A percentile compares a stretch with the other conserved stretches of the same genome.
phyloP scores from a whole-genome alignment of 2,888 invertebrate species.

The Cryptophagus acutangulus region DNA sequence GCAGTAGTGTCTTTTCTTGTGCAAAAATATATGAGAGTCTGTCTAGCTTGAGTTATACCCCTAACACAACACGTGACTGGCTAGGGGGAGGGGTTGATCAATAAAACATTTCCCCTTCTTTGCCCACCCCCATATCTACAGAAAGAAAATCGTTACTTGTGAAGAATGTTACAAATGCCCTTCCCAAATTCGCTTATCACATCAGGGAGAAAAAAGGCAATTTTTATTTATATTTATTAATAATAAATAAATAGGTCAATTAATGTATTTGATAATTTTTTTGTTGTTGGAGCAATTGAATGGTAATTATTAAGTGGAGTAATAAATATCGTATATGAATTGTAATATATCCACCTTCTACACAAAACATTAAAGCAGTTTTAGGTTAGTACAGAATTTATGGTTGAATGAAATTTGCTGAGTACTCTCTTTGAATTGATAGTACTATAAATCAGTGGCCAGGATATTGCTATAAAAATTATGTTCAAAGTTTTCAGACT shows the following conservation, averaged over 20 bases:
- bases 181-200: constrained; percentile 29
- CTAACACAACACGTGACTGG: constrained; percentile 47
- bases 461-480: constrained; percentile 44
- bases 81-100: constrained; percentile 51
- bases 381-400: constrained; percentile 38
- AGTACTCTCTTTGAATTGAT: constrained; percentile 44
- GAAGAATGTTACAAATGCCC: constrained; percentile 45
- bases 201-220: too few species aligned
- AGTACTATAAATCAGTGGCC: constrained; percentile 41
- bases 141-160: constrained; percentile 49
- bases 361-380: constrained; percentile 38
- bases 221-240: too few species aligned
- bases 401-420: constrained; percentile 42
- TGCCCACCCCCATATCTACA: constrained; percentile 39
- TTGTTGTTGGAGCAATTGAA: too few species aligned
- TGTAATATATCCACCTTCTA: too few species aligned
- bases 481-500: constrained; percentile 44
- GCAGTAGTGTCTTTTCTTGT: constrained; percentile 15
- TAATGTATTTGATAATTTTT: too few species aligned
- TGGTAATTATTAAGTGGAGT: too few species aligned
- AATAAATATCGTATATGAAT: too few species aligned
- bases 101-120: constrained; percentile 52
- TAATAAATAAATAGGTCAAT: too few species aligned
- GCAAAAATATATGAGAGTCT: constrained; percentile 38
- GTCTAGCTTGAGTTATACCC: constrained; percentile 47